Evolutionary conservation across 2,888 invertebrate genomes (phyloP), one percentile per base, ranked within the genome.

Genomic region (Diarsia mendica): DNA sequence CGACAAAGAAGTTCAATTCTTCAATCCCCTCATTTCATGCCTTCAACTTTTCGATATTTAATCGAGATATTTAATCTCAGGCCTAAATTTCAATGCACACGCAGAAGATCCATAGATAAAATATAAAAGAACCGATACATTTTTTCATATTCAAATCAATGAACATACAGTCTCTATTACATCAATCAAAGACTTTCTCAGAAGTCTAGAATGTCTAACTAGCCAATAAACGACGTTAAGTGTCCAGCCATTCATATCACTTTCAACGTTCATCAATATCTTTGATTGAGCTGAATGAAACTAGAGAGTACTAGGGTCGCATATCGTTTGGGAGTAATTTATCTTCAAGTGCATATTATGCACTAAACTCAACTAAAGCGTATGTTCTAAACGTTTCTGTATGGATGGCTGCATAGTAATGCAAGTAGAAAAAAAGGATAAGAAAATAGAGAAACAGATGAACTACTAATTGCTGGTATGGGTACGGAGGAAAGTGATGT

Each of bases 241-340:
- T 84, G 61, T 68, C 15, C 46, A 60, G 51, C 44, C 55, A 67
- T 67, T 74, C 48, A 58, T 46, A 70, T 60, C 48, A 80, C 67
- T 80, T 84, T 66, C 73, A 66, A 66, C 55, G 49, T 23, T 20
- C 80, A 73, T 80, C 58, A 67, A 80, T 64, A 63, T 55, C 63
- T n/a, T 15, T 83, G 79, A 80, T 83, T 80, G 84, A 72, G 55
- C 39, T 79, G 73, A 68, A 79, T 73, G 39, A 61, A 58, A 51
- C 81, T 46, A 51, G 20, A 23, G 49, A 53, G 18, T 46, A 82
- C 49, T 68, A 65, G 53, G 61, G 44, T 77, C 28, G 53, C 55
- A 51, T 76, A n/a, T 53, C 51, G 46, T 60, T 64, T 8, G 15
- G 64, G 28, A 77, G 63, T 64, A 3, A 68, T 83, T 68, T 55